phyloP scores from a whole-genome alignment of 1,140 invertebrate species.

The Pogonognathellus flavescens region DNA sequence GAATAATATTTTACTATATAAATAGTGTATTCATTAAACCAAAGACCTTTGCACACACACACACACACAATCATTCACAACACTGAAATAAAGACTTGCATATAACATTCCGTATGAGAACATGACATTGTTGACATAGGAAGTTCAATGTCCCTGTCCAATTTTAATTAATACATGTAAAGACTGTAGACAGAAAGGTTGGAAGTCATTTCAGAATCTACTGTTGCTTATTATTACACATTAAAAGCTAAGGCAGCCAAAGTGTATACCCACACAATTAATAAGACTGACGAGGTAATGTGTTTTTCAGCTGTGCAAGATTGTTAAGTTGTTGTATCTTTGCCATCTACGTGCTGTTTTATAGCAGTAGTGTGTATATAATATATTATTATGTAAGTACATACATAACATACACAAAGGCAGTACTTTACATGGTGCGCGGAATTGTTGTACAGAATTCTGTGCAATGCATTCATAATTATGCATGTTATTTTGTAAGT shows the following conservation, averaged over 20 bases:
- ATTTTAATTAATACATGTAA: conserved; percentile 15
- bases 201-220: neutral
- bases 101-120: neutral
- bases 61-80: neutral
- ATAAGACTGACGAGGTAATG: neutral
- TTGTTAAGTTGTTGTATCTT: neutral
- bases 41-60: no score
- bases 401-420: no score
- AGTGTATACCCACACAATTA: no score
- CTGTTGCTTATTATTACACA: neutral
- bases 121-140: conserved; percentile 26
- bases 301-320: neutral
- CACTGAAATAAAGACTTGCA: neutral
- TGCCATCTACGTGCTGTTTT: no score
- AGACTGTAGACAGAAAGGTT: neutral
- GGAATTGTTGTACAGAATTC: neutral
- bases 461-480: neutral
- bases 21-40: no score
- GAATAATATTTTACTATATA: no score
- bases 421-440: neutral
- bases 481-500: neutral
- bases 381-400: no score
- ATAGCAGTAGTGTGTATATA: no score
- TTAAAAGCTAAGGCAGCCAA: neutral
- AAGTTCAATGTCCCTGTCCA: conserved; percentile 26